phyloP scores from a whole-genome alignment of 2,888 invertebrate genomes.

The Sarcophaga caerulescens region DNA sequence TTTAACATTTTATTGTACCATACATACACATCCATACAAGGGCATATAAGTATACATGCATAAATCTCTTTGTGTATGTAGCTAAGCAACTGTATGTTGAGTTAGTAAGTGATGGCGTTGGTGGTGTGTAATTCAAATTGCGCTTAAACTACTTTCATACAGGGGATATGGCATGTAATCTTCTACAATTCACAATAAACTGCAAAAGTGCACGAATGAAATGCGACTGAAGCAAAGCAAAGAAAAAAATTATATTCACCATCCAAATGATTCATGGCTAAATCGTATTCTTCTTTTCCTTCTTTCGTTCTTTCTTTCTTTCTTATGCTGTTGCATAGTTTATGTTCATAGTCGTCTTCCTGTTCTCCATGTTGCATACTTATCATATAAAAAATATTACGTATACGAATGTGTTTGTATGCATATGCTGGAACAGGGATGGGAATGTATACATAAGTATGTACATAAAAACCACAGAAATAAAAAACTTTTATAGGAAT shows the following conservation, averaged over 20 bases:
- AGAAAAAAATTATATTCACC: slow-evolving; percentile 18
- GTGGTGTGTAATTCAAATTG: slow-evolving; percentile 59
- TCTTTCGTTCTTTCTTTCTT: not conserved
- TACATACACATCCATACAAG: not conserved
- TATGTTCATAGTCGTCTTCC: not conserved
- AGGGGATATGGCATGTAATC: slow-evolving; percentile 49
- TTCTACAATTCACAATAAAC: slow-evolving; percentile 46
- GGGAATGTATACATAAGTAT: slow-evolving; percentile 18
- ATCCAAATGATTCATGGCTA: slow-evolving; percentile 55
- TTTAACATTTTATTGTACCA: not conserved
- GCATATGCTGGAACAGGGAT: slow-evolving; percentile 2
- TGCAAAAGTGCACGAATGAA: slow-evolving; percentile 45
- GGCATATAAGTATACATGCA: not conserved
- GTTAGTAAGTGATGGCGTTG: not conserved
- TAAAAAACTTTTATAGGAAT: slow-evolving; percentile 38
- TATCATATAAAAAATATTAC: not conserved
- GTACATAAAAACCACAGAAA: slow-evolving; percentile 31
- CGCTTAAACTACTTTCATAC: slow-evolving; percentile 50
- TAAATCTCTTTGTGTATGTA: not conserved
- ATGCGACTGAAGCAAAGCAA: not conserved
- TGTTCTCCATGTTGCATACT: slow-evolving; percentile 15
- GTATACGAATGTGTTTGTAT: slow-evolving; percentile 13
- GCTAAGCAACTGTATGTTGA: not conserved
- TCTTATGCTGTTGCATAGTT: not conserved
- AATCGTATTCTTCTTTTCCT: slow-evolving; percentile 1